phyloP scores from a whole-genome alignment of 2,113 vertebrate genomes.

The Tragelaphus strepsiceros region DNA sequence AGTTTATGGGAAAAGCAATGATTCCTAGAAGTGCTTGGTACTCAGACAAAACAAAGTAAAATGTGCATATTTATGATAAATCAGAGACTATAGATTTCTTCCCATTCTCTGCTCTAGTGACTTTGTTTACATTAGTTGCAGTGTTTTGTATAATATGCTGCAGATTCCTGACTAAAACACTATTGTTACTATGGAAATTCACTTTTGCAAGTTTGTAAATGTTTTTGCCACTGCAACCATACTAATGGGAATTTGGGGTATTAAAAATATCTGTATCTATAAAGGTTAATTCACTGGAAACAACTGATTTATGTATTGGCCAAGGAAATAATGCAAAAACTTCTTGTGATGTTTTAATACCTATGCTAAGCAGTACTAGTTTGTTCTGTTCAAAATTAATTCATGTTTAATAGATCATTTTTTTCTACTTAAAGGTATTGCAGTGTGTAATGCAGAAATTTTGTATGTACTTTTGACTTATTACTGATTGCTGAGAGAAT shows the following conservation, averaged over 20 bases:
- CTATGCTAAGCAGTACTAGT: slow-evolving; percentile 52
- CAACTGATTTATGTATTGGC: slow-evolving; percentile 69
- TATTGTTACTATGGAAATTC: slow-evolving; percentile 56
- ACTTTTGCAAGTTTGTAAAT: slow-evolving; percentile 75
- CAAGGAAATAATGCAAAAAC: slow-evolving; percentile 66
- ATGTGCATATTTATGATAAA: slow-evolving; percentile 51
- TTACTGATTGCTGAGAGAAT: background rate
- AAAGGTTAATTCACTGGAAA: slow-evolving; percentile 75
- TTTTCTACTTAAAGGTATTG: slow-evolving; percentile 56
- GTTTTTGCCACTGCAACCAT: slow-evolving; percentile 75
- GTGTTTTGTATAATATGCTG: slow-evolving; percentile 70
- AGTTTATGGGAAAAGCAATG: background rate
- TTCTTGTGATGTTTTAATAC: slow-evolving; percentile 51
- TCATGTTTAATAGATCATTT: slow-evolving; percentile 42
- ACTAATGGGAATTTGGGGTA: slow-evolving; percentile 64
- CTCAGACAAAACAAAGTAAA: slow-evolving; percentile 49
- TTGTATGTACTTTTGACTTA: slow-evolving; percentile 49
- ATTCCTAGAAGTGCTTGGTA: slow-evolving; percentile 67
- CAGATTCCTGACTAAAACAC: slow-evolving; percentile 48
- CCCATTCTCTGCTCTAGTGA: slow-evolving; percentile 55
- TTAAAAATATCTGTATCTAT: slow-evolving; percentile 75
- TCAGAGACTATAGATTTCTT: slow-evolving; percentile 58
- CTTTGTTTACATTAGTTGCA: slow-evolving; percentile 70
- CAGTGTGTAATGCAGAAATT: slow-evolving; percentile 40
- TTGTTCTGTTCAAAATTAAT: slow-evolving; percentile 65